Percentiles rank a stretch among this genome's conserved stretches.
Evolutionary conservation across 2,888 invertebrate species (phyloP).

Genomic region (Alloplasta piceator): DNA sequence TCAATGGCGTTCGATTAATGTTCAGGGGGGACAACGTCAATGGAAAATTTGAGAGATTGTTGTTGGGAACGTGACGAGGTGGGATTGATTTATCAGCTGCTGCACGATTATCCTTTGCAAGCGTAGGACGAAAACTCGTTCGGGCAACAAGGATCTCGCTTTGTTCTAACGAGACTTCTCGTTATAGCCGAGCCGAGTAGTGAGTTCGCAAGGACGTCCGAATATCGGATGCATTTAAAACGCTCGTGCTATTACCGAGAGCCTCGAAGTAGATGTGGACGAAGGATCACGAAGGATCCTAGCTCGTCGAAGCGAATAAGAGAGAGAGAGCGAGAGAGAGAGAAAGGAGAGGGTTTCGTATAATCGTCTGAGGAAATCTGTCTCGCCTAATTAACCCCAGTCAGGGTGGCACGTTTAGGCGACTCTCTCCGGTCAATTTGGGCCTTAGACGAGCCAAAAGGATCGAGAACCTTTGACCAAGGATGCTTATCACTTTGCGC

Average conservation of each 20-base stretch:
- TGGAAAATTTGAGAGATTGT: no score
- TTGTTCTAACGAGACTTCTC: conserved; percentile 63
- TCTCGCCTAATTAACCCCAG: conserved; percentile 65
- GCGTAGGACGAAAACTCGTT: conserved; percentile 50
- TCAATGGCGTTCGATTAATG: no score
- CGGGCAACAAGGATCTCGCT: conserved; percentile 48
- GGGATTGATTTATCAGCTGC: no score
- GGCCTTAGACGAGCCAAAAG: background rate
- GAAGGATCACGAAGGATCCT: conserved; percentile 61
- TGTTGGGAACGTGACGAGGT: no score
- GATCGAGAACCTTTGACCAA: background rate
- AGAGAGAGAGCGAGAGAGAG: no score
- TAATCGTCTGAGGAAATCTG: conserved; percentile 60
- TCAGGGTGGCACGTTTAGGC: conserved; percentile 47
- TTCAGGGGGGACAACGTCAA: no score
- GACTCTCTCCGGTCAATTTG: conserved; percentile 33
- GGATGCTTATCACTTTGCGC: background rate
- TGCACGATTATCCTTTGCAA: background rate
- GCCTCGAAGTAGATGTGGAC: conserved; percentile 54
- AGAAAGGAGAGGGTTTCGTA: conserved; percentile 26
- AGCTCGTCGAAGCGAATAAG: conserved; percentile 37
- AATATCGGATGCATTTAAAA: conserved; percentile 41
- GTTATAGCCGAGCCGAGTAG: conserved; percentile 56
- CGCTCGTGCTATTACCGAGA: conserved; percentile 5
- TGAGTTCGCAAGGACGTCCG: conserved; percentile 36